Evolutionary conservation across 2,888 invertebrate genomes (phyloP).

Genomic region (Erebia epiphron): DNA sequence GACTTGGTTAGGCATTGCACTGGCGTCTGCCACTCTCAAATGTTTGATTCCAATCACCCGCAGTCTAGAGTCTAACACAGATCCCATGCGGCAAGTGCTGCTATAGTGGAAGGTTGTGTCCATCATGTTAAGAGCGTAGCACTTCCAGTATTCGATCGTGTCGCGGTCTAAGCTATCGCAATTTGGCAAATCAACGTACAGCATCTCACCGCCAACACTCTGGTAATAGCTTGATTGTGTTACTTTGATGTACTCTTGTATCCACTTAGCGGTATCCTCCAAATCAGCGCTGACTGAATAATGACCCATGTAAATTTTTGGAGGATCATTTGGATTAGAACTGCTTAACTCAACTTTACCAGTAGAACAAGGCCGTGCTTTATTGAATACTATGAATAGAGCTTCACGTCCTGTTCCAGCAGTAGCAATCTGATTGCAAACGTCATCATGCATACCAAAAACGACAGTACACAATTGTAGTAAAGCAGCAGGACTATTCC

Average conservation of each 20-base stretch:
- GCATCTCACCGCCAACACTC: slow-evolving; percentile 40
- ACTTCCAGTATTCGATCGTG: slow-evolving; percentile 44
- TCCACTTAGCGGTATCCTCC: slow-evolving; percentile 38
- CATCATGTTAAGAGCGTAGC: slow-evolving; percentile 47
- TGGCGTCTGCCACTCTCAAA: slow-evolving; percentile 86
- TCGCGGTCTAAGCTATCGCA: slow-evolving; percentile 36
- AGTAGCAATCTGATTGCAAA: slow-evolving; percentile 44
- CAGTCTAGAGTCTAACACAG: slow-evolving; percentile 48
- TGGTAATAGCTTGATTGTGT: slow-evolving; percentile 45
- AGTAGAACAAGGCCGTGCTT: slow-evolving; percentile 70
- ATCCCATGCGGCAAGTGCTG: slow-evolving; percentile 51
- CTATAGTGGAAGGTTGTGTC: slow-evolving; percentile 48
- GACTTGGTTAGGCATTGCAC: slow-evolving; percentile 89
- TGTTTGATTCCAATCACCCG: slow-evolving; percentile 44
- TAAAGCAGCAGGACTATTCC: slow-evolving; percentile 37
- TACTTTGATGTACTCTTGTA: slow-evolving; percentile 47
- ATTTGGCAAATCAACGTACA: slow-evolving; percentile 42
- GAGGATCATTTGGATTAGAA: slow-evolving; percentile 64
- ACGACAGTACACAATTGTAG: slow-evolving; percentile 42
- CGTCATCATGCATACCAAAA: slow-evolving; percentile 42
- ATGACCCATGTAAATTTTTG: slow-evolving; percentile 42
- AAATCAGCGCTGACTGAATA: slow-evolving; percentile 47
- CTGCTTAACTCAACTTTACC: slow-evolving; percentile 80
- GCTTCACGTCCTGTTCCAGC: slow-evolving; percentile 39
- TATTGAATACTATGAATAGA: slow-evolving; percentile 37